These are phyloP conservation scores for Tipula vernalis DNA, from an alignment of 2,888 invertebrate species.

Conservation along the genomic window DNA sequence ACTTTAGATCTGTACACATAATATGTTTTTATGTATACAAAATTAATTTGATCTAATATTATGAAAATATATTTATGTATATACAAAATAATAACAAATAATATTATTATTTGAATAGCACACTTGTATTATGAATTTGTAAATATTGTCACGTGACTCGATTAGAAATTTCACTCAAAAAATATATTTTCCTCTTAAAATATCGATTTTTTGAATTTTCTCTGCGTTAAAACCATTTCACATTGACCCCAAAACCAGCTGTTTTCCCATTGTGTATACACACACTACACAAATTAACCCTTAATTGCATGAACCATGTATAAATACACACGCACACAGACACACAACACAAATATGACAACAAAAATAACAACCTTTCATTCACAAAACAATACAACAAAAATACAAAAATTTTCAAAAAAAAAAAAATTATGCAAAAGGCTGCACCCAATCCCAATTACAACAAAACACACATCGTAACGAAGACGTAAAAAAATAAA, in stretches of 20 bases:
- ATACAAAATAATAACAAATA: background rate
- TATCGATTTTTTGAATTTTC: background rate
- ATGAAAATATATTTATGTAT: background rate
- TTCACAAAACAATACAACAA: background rate
- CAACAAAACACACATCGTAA: background rate
- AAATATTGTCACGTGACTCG: background rate
- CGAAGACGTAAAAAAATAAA: background rate
- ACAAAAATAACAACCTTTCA: background rate
- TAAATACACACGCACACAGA: background rate
- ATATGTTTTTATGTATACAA: background rate
- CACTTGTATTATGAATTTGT: background rate
- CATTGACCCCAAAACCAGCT: background rate
- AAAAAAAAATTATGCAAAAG: background rate
- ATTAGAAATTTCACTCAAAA: background rate
- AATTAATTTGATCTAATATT: background rate
- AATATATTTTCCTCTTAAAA: background rate
- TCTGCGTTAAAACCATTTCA: background rate
- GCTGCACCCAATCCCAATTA: background rate
- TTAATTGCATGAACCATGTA: background rate
- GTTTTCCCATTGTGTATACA: background rate
- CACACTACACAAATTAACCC: background rate
- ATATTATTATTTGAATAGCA: background rate
- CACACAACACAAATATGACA: background rate
- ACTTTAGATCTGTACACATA: background rate
- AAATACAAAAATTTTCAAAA: background rate